These are phyloP conservation scores for Urocitellus parryii DNA, from an alignment of 2,113 vertebrate genomes.

Conservation along the genomic window DNA sequence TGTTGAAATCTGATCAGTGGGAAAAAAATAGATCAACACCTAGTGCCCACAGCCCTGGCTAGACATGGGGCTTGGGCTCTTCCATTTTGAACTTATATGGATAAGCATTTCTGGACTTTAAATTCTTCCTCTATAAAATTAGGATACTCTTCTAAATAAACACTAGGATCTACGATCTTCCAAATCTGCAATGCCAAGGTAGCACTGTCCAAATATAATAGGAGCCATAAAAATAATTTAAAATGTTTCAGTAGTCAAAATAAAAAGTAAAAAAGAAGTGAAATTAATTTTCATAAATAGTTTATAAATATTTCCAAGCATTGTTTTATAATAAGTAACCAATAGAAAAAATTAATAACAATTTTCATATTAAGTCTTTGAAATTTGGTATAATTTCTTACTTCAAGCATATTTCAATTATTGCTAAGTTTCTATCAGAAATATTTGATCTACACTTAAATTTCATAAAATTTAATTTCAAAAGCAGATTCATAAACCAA, in stretches of 20 bases:
- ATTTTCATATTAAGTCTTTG: neutral
- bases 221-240: neutral
- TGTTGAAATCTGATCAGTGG: neutral
- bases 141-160: neutral
- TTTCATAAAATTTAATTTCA: slow-evolving; percentile 50
- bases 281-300: neutral
- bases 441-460: slow-evolving; percentile 29
- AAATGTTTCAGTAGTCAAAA: neutral
- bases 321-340: neutral
- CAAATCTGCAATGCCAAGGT: neutral
- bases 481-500: neutral
- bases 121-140: neutral
- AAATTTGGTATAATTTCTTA: slow-evolving; percentile 12
- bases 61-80: no score
- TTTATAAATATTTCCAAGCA: neutral
- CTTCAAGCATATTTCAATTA: neutral
- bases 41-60: neutral
- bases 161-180: neutral
- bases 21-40: neutral
- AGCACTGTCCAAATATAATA: neutral
- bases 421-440: slow-evolving; percentile 22
- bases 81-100: neutral
- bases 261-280: neutral
- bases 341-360: neutral
- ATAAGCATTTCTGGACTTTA: slow-evolving; percentile 14